Evolutionary conservation across 2,797 vertebrate species (phyloP).

Genomic region (Sebastes hopkinsi): DNA sequence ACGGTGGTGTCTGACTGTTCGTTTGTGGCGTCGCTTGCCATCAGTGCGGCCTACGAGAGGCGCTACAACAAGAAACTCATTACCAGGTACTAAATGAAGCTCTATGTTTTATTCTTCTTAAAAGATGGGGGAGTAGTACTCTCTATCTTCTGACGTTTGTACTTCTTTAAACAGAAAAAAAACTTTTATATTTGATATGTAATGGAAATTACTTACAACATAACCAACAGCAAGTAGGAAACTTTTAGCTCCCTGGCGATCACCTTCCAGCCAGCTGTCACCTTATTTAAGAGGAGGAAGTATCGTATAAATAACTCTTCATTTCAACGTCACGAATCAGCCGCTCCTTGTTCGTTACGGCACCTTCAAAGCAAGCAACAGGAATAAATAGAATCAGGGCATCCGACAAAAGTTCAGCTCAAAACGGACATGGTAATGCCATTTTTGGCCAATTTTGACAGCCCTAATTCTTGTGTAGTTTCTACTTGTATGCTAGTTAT

Average conservation of each 20-base stretch:
- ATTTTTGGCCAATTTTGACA: too few relatives aligned
- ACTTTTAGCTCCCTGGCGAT: neutral
- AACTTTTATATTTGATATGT: neutral
- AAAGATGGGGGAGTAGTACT: neutral
- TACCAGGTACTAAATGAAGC: slow-evolving; percentile 86
- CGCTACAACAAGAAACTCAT: slow-evolving; percentile 98
- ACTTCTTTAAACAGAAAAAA: neutral
- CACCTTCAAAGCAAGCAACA: neutral
- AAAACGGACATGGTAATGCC: too few relatives aligned
- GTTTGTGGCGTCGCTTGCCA: slow-evolving; percentile 96
- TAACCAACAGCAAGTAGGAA: neutral
- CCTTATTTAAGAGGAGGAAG: neutral
- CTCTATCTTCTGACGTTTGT: neutral
- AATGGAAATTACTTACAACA: neutral
- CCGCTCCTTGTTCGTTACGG: neutral
- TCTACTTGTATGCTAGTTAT: too few relatives aligned
- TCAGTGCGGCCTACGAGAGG: slow-evolving; percentile 97
- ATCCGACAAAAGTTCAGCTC: too few relatives aligned
- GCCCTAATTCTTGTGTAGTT: too few relatives aligned
- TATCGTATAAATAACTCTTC: neutral
- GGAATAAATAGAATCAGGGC: neutral
- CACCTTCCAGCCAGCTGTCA: neutral
- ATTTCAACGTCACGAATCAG: neutral
- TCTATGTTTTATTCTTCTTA: neutral
- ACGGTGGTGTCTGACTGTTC: slow-evolving; percentile 99